These are phyloP conservation scores for Trematomus loennbergii DNA, from an alignment of 2,113 vertebrate genomes.

Conservation along the genomic window DNA sequence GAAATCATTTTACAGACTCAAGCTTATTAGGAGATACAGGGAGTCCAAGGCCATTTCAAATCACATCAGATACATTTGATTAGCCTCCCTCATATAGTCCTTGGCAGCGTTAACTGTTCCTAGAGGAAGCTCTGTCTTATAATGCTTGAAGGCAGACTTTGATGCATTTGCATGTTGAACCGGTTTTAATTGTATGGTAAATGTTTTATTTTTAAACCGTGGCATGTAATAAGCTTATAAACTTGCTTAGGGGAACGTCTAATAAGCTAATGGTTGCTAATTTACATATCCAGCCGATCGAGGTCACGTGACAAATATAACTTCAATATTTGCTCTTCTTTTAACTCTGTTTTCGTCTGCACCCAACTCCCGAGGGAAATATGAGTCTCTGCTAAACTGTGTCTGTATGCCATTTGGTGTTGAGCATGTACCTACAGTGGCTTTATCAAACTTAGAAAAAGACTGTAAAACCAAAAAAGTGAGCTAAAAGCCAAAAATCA, in stretches of 20 bases:
- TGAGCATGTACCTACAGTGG: not conserved
- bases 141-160: not conserved
- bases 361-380: not conserved
- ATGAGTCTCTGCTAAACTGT: not conserved
- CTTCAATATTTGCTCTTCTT: not conserved
- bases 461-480: not conserved
- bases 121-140: slow-evolving; percentile 1
- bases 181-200: not conserved
- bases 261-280: too few relatives aligned
- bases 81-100: slow-evolving; percentile 9
- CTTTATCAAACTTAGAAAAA: not conserved
- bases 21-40: slow-evolving; percentile 39
- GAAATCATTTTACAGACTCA: slow-evolving; percentile 47
- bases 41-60: slow-evolving; percentile 6
- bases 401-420: not conserved
- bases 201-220: not conserved
- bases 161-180: not conserved
- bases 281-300: not conserved
- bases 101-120: not conserved
- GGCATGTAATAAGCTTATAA: not conserved
- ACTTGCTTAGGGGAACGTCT: not conserved
- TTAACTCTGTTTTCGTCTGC: not conserved
- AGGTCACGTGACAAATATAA: not conserved
- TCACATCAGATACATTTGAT: slow-evolving; percentile 38
- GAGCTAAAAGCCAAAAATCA: not conserved